Evolutionary conservation across 2,797 vertebrate species (phyloP).

Genomic region (Staurois parvus): DNA sequence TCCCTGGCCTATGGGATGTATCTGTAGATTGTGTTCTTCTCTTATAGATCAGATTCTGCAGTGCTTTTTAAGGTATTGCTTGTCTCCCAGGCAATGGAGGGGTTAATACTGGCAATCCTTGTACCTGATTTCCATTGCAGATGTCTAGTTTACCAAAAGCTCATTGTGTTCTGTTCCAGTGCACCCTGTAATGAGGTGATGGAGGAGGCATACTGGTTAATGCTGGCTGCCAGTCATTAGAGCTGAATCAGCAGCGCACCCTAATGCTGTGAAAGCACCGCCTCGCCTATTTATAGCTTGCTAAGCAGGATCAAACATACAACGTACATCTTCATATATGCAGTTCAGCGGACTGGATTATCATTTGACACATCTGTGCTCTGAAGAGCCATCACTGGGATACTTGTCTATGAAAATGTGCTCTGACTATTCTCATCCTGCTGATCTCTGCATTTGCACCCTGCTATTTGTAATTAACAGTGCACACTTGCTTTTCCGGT

Average conservation of each 20-base stretch:
- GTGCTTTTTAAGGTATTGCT: neutral
- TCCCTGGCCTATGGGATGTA: no score
- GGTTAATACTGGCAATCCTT: neutral
- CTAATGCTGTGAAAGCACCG: constrained; percentile 3
- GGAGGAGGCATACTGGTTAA: neutral
- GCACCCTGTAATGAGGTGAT: constrained; percentile 1
- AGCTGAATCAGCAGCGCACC: constrained; percentile 39
- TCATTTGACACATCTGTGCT: neutral
- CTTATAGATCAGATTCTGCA: neutral
- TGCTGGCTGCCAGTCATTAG: constrained; percentile 3
- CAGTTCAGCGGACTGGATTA: neutral
- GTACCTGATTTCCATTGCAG: neutral
- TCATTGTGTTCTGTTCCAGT: neutral
- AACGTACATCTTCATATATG: neutral
- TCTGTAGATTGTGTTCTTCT: neutral
- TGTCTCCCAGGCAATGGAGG: neutral
- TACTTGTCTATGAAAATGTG: neutral
- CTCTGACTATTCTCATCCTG: neutral
- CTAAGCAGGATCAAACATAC: neutral
- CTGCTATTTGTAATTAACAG: constrained; percentile 1
- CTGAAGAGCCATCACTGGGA: neutral
- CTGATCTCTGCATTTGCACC: neutral
- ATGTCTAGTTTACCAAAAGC: neutral
- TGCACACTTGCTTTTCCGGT: neutral
- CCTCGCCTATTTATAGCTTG: constrained; percentile 33